A percentile compares a stretch with the other conserved stretches of the same genome.
Evolutionary conservation across 2,888 invertebrate species (phyloP).

Genomic region (Drosophila mimica): DNA sequence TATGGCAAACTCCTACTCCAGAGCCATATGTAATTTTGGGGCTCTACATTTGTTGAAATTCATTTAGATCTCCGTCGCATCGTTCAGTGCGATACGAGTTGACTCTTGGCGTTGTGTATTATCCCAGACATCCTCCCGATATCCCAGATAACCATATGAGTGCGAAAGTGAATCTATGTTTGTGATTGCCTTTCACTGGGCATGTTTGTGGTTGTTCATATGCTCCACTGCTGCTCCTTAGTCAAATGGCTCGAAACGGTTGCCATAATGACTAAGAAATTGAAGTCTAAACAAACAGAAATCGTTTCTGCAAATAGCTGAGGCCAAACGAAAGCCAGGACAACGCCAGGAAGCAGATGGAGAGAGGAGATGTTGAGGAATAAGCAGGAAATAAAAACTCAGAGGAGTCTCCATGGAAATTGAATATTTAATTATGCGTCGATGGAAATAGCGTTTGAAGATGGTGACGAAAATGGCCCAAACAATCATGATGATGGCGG

Average conservation of each 20-base stretch:
- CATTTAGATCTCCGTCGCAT: constrained; percentile 72
- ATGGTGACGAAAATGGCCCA: constrained; percentile 69
- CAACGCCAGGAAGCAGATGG: not conserved
- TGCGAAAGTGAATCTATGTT: constrained; percentile 35
- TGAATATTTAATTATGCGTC: constrained; percentile 75
- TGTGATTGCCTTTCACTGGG: constrained; percentile 22
- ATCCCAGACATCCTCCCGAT: constrained; percentile 33
- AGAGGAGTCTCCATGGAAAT: constrained; percentile 65
- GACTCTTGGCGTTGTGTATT: constrained; percentile 48
- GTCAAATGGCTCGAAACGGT: constrained; percentile 38
- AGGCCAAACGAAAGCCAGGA: constrained; percentile 3
- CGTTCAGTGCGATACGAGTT: constrained; percentile 54
- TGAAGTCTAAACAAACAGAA: constrained; percentile 74
- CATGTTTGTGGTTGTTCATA: constrained; percentile 12
- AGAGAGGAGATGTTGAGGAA: constrained; percentile 37
- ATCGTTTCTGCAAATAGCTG: constrained; percentile 60
- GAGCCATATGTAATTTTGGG: constrained; percentile 49
- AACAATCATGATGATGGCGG: constrained; percentile 33
- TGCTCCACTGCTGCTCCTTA: constrained; percentile 1
- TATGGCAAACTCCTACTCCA: constrained; percentile 63
- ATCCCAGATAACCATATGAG: constrained; percentile 3
- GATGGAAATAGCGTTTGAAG: constrained; percentile 63
- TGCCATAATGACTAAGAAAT: constrained; percentile 73
- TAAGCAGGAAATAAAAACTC: constrained; percentile 53
- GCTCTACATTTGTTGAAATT: constrained; percentile 63